phyloP scores from a whole-genome alignment of 2,888 invertebrate species.

The Marronus borbonicus region DNA sequence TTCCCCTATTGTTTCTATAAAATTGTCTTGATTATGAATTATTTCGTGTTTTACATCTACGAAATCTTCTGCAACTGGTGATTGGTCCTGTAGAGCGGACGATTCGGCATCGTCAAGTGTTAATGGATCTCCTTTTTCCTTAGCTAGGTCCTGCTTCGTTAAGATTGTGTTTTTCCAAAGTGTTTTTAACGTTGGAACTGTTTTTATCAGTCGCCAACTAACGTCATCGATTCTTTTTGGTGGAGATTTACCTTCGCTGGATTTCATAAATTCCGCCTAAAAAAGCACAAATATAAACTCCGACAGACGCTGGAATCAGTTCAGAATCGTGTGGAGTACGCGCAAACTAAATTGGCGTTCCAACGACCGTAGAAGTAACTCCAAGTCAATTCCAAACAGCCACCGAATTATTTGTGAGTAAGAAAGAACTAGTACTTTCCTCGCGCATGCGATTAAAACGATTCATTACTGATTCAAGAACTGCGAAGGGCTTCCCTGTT shows the following conservation, averaged over 20 bases:
- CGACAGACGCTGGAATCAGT: no score
- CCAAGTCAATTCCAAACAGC: no score
- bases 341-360: no score
- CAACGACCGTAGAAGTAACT: no score
- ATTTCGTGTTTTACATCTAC: constrained; percentile 25
- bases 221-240: constrained; percentile 40
- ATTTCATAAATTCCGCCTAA: constrained; percentile 7
- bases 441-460: no score
- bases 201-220: constrained; percentile 40
- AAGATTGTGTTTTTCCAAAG: constrained; percentile 28
- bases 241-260: background rate
- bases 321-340: no score
- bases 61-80: background rate
- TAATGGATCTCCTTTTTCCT: background rate
- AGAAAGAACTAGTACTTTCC: no score
- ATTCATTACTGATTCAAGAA: no score
- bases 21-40: constrained; percentile 2
- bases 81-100: background rate
- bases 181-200: constrained; percentile 24
- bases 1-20: background rate
- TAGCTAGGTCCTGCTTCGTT: background rate
- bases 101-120: background rate
- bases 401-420: no score
- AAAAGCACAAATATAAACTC: background rate
- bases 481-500: no score